Evolutionary conservation across 2,888 invertebrate genomes (phyloP).

Genomic region (Rhagophthalmus giganteus): DNA sequence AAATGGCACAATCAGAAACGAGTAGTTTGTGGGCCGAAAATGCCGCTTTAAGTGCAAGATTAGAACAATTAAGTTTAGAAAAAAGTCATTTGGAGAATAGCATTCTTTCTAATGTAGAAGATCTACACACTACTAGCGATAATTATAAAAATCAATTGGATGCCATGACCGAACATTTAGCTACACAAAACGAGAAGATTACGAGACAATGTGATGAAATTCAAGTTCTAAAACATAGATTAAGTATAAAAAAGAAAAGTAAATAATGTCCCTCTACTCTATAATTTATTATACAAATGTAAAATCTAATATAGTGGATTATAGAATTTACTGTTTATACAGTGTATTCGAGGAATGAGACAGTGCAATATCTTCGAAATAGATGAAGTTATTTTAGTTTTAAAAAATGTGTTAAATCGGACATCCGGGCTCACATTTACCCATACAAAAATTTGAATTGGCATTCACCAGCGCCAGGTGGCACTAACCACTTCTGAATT

Average conservation of each 20-base stretch:
- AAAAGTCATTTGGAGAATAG: slow-evolving; percentile 60
- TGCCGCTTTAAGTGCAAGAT: slow-evolving; percentile 54
- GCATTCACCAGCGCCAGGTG: no score
- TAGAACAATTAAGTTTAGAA: slow-evolving; percentile 58
- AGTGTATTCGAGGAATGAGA: no score
- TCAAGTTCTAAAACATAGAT: slow-evolving; percentile 67
- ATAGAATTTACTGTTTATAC: no score
- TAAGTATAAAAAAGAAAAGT: slow-evolving; percentile 42
- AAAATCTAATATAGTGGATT: no score
- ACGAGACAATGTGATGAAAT: slow-evolving; percentile 80
- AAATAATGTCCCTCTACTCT: no score
- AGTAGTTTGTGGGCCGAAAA: slow-evolving; percentile 51
- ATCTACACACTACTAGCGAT: slow-evolving; percentile 63
- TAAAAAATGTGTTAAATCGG: no score
- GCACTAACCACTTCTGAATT: no score
- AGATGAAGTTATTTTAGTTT: no score
- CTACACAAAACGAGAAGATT: slow-evolving; percentile 82
- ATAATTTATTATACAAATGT: no score
- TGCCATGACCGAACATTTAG: slow-evolving; percentile 77
- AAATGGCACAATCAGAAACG: slow-evolving; percentile 46
- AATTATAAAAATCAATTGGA: slow-evolving; percentile 74
- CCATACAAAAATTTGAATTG: no score
- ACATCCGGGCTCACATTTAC: no score
- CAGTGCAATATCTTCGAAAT: no score
- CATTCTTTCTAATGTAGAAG: slow-evolving; percentile 64